Conservation (phyloP, 2,888 invertebrate species). For the Chironomus tentans region DNA sequence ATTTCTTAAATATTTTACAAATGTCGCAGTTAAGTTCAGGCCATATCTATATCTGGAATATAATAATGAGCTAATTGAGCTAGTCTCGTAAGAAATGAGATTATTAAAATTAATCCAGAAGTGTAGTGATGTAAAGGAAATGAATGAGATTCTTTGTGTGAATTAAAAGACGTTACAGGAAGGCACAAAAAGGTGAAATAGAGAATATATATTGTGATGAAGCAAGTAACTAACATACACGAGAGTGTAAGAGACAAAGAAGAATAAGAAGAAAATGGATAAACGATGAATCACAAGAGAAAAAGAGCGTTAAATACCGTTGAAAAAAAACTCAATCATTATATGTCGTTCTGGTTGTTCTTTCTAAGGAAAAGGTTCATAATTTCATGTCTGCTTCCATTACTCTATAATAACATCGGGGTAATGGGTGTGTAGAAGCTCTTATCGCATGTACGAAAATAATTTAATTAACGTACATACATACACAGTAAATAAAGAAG, state of each 20-base stretch:
- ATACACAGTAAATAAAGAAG: not conserved
- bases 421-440: not conserved
- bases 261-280: not conserved
- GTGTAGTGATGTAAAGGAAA: not conserved
- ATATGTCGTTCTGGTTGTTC: not conserved
- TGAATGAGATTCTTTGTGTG: not conserved
- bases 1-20: not conserved
- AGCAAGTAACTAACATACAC: not conserved
- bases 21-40: not conserved
- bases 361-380: too few relatives aligned
- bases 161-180: not conserved
- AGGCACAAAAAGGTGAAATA: not conserved
- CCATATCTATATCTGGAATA: not conserved
- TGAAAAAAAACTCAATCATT: not conserved
- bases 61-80: not conserved
- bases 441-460: not conserved
- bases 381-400: too few relatives aligned
- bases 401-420: not conserved
- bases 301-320: slow-evolving; percentile 21
- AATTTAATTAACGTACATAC: slow-evolving; percentile 1
- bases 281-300: slow-evolving; percentile 11
- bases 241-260: not conserved
- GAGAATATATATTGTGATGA: not conserved
- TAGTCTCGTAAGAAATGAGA: too few relatives aligned
- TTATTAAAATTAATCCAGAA: too few relatives aligned